Evolutionary conservation across 1,140 invertebrate genomes (phyloP).

Genomic region (Lucilia cuprina): DNA sequence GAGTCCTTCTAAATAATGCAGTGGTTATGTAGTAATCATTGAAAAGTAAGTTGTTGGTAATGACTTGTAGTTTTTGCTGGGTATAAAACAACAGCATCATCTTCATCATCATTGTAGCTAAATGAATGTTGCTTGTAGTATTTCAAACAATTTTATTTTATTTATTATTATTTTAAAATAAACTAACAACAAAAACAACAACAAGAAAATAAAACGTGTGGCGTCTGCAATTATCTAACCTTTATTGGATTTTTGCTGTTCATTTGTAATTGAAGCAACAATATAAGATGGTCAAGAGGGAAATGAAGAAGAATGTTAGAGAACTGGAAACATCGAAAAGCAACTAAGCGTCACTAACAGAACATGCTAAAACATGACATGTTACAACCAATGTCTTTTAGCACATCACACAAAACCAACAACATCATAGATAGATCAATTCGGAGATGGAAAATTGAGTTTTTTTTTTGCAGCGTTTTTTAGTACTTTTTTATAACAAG

Average conservation of each 20-base stretch:
- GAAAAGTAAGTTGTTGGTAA: no score
- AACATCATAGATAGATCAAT: no score
- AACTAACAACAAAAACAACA: not conserved
- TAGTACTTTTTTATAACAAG: no score
- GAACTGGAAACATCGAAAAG: not conserved
- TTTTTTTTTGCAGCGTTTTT: no score
- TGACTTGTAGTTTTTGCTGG: no score
- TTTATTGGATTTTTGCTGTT: conserved; percentile 27
- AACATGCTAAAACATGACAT: conserved; percentile 53
- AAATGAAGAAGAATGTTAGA: not conserved
- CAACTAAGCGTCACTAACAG: conserved; percentile 10
- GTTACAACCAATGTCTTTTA: conserved; percentile 51
- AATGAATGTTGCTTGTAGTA: not conserved
- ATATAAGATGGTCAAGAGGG: not conserved
- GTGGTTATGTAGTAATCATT: no score
- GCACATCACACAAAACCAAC: conserved; percentile 6
- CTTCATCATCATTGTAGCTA: not conserved
- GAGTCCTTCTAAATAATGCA: no score
- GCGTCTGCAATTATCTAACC: conserved; percentile 57
- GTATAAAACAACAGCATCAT: not conserved
- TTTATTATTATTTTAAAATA: not conserved
- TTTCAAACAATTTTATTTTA: not conserved
- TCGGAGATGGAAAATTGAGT: no score
- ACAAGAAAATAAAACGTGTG: conserved; percentile 52
- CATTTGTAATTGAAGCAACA: not conserved